Percentiles rank a stretch among this genome's conserved stretches.
These are phyloP conservation scores for Tubiluchus corallicola DNA, from an alignment of 2,888 invertebrate species.

Conservation along the genomic window DNA sequence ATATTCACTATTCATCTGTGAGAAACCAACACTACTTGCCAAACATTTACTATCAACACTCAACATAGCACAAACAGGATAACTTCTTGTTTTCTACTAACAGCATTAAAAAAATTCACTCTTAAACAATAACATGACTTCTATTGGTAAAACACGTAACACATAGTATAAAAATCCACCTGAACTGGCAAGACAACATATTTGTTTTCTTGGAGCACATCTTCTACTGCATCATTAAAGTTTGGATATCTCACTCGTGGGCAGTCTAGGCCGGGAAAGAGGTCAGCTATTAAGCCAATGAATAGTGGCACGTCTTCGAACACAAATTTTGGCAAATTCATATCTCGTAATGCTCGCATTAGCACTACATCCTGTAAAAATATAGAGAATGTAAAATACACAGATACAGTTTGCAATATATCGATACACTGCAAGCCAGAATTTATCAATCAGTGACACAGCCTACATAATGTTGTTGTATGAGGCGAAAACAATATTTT, in stretches of 20 bases:
- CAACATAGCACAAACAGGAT: too few relatives aligned
- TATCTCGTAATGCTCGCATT: conserved; percentile 74
- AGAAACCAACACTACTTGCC: neutral
- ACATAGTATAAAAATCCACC: conserved; percentile 31
- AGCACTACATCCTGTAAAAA: conserved; percentile 46
- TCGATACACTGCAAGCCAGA: too few relatives aligned
- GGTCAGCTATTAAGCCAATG: conserved; percentile 62
- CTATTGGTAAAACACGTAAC: too few relatives aligned
- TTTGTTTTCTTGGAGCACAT: conserved; percentile 42
- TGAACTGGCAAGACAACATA: conserved; percentile 50
- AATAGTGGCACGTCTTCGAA: conserved; percentile 78
- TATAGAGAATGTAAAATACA: conserved; percentile 4
- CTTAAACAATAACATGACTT: too few relatives aligned
- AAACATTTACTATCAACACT: too few relatives aligned
- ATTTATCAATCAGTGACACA: too few relatives aligned
- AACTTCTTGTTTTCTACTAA: too few relatives aligned
- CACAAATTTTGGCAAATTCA: conserved; percentile 83
- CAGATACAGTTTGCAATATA: too few relatives aligned
- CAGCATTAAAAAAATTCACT: too few relatives aligned
- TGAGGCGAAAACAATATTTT: neutral
- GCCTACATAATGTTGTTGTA: neutral
- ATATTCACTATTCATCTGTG: too few relatives aligned
- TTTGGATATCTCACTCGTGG: conserved; percentile 70
- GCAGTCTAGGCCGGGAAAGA: conserved; percentile 76
- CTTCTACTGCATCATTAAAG: conserved; percentile 57